These are phyloP conservation scores for Lycocerus yunnanus DNA, from an alignment of 2,888 invertebrate genomes.

Conservation along the genomic window DNA sequence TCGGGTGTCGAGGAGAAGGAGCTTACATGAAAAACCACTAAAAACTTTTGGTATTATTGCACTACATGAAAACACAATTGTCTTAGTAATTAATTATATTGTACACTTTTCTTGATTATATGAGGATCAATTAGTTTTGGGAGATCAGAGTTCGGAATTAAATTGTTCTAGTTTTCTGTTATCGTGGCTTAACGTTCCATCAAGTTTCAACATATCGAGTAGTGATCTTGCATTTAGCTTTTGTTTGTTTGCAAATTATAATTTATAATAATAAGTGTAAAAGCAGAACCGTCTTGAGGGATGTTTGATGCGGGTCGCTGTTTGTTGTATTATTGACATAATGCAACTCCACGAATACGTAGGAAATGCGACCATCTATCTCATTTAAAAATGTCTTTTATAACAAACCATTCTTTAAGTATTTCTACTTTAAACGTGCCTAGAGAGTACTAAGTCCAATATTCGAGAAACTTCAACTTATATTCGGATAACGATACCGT, in stretches of 20 bases:
- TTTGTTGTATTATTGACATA: not conserved
- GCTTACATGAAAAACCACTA: slow-evolving; percentile 35
- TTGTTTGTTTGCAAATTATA: too few species aligned
- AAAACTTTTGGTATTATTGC: slow-evolving; percentile 23
- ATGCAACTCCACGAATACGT: not conserved
- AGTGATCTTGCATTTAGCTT: too few species aligned
- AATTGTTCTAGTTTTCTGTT: not conserved
- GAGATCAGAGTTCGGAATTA: not conserved
- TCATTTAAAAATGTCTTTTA: not conserved
- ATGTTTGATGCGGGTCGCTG: too few species aligned
- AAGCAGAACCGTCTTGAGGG: too few species aligned
- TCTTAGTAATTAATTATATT: slow-evolving; percentile 26
- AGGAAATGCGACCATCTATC: not conserved
- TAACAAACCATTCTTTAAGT: not conserved
- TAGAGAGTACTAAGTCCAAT: slow-evolving; percentile 26
- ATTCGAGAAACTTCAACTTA: slow-evolving; percentile 25
- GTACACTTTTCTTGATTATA: slow-evolving; percentile 10
- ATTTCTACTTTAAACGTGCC: slow-evolving; percentile 26
- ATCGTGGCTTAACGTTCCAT: not conserved
- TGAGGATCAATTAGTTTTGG: slow-evolving; percentile 7
- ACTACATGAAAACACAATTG: slow-evolving; percentile 22
- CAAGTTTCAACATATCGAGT: not conserved
- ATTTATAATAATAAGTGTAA: too few species aligned
- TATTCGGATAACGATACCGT: slow-evolving; percentile 30
- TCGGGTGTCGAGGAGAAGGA: slow-evolving; percentile 25